Conservation (phyloP, 2,113 vertebrate species). For the Notarius quadriscutis region DNA sequence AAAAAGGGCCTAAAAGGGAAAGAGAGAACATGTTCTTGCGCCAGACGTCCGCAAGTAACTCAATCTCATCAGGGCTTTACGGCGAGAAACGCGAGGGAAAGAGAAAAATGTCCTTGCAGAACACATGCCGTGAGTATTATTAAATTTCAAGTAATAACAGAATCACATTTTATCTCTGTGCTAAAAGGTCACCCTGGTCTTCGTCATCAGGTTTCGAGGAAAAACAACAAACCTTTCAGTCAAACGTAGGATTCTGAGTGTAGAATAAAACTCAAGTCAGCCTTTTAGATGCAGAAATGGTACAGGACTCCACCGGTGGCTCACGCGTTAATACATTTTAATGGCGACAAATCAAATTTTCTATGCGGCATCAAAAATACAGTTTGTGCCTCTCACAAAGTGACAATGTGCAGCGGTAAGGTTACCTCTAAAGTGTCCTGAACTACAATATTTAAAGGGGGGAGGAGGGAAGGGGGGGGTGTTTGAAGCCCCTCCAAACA, state of each 20-base stretch:
- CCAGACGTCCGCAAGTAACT: constrained; percentile 48
- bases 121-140: constrained; percentile 57
- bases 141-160: constrained; percentile 56
- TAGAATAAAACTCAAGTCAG: not conserved
- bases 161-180: constrained; percentile 42
- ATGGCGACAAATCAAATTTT: not conserved
- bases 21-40: constrained; percentile 27
- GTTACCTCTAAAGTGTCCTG: constrained; percentile 51
- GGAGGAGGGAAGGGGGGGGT: not conserved
- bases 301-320: not conserved
- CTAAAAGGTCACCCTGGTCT: constrained; percentile 40
- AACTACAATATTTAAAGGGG: constrained; percentile 53
- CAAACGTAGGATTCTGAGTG: not conserved
- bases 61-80: constrained; percentile 43
- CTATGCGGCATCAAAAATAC: not conserved
- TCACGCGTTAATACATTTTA: not conserved
- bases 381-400: constrained; percentile 7
- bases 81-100: constrained; percentile 32
- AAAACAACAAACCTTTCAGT: constrained; percentile 25
- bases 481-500: constrained; percentile 42
- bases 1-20: constrained; percentile 21
- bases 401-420: constrained; percentile 44
- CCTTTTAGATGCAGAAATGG: not conserved
- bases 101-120: constrained; percentile 28
- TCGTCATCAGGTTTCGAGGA: constrained; percentile 24